These are phyloP conservation scores for Enteromius argenteus DNA, from an alignment of 2,797 vertebrate species.

Conservation along the genomic window DNA sequence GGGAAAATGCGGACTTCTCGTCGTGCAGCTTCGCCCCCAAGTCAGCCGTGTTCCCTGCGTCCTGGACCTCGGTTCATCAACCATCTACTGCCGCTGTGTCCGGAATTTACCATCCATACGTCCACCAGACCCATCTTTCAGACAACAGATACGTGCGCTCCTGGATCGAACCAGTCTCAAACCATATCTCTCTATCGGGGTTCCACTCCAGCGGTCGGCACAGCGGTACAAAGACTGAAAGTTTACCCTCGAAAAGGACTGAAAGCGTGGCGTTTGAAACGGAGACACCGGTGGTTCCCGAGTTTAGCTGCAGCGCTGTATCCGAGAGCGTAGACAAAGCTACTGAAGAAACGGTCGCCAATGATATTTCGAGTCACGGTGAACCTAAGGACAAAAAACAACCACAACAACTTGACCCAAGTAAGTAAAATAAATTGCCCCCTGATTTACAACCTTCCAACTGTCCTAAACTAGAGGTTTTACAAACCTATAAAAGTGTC, in stretches of 20 bases:
- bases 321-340: slow-evolving; percentile 79
- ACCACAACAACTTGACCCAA: slow-evolving; percentile 96
- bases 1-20: slow-evolving; percentile 89
- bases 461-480: slow-evolving; percentile 98
- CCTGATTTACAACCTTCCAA: slow-evolving; percentile 94
- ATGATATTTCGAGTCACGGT: slow-evolving; percentile 87
- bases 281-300: slow-evolving; percentile 80
- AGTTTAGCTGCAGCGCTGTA: slow-evolving; percentile 82
- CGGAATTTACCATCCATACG: slow-evolving; percentile 94
- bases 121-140: slow-evolving; percentile 90
- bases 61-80: slow-evolving; percentile 91
- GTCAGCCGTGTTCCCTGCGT: slow-evolving; percentile 89
- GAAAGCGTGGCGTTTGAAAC: slow-evolving; percentile 82
- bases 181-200: slow-evolving; percentile 84
- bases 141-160: slow-evolving; percentile 92
- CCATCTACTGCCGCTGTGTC: slow-evolving; percentile 84
- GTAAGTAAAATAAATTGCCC: slow-evolving; percentile 94
- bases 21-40: slow-evolving; percentile 97
- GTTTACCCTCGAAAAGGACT: slow-evolving; percentile 79
- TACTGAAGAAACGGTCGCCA: slow-evolving; percentile 83
- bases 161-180: slow-evolving; percentile 94
- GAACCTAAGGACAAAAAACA: slow-evolving; percentile 92
- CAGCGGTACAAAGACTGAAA: slow-evolving; percentile 90
- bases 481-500: slow-evolving; percentile 99
- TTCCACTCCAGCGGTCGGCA: slow-evolving; percentile 84